Evolutionary conservation across 2,797 vertebrate genomes (phyloP), one percentile per base, ranked within the genome.

Genomic region (Oceanodroma leucorhoa): DNA sequence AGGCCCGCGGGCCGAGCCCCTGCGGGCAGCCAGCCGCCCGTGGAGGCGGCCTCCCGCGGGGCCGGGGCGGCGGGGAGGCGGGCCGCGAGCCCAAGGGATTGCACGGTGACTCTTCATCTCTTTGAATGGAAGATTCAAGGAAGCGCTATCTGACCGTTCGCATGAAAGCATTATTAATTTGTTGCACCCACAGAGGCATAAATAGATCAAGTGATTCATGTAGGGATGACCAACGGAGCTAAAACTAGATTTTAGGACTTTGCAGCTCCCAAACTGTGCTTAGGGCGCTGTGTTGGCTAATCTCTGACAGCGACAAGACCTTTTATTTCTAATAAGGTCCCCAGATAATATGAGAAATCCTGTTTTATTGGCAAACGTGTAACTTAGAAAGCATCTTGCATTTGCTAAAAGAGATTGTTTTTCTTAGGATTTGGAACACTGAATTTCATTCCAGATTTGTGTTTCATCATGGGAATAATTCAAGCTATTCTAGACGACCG

Each of bases 231-330:
- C 34, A 79, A 9, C 13, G 3, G 57, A 65, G 55, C 12, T 32
- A 8, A 41, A 43, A 10, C 9, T 2, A 4, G 24, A 22, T 11
- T 34, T 54, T 5, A 11, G 62, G 43, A 13, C 32, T 60, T 40
- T 0, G 0, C 66, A 29, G 54, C n/a, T 43, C 71, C 40, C 57
- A 11, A 3, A 5, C 9, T 4, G 1, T 2, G 5, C 30, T 8
- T 10, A 26, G 50, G 43, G 17, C 0, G 8, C 32, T 20, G 24
- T 5, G 4, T 4, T 18, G 79, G n/a, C 54, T 69, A 1, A 19
- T 38, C 21, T 24, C 69, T 15, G 13, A 21, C 26, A 32, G 41
- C 13, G 4, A 11, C 65, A 72, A 58, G 9, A 5, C 24, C 17
- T 55, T 57, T 43, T 3, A 4, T 50, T 69, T 77, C 32, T 61